These are phyloP conservation scores for Mionectes macconnelli DNA, from an alignment of 2,113 vertebrate species.

Conservation along the genomic window DNA sequence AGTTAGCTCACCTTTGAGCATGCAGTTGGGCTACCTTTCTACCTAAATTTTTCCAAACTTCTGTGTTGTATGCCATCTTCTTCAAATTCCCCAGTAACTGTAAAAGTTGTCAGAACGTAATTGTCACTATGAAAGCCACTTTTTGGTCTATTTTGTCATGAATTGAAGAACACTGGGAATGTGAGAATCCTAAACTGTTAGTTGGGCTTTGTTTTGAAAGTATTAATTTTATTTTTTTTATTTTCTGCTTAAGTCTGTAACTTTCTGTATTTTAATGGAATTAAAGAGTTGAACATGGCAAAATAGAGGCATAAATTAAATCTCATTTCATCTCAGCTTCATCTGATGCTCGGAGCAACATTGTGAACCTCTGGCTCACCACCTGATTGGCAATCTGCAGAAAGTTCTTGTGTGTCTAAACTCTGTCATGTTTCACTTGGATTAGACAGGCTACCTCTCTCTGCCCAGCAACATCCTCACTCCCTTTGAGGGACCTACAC, in stretches of 20 bases:
- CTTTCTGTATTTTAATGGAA: neutral
- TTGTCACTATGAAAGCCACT: neutral
- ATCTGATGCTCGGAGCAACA: neutral
- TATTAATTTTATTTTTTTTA: neutral
- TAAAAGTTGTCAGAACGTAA: neutral
- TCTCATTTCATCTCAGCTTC: neutral
- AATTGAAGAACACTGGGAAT: neutral
- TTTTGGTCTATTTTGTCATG: neutral
- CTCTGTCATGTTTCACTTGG: neutral
- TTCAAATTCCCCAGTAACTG: neutral
- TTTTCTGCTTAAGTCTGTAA: neutral
- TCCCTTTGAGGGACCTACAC: neutral
- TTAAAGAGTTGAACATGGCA: neutral
- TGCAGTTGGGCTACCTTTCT: neutral
- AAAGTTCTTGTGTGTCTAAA: neutral
- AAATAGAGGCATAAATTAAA: neutral
- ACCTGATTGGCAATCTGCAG: neutral
- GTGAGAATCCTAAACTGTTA: neutral
- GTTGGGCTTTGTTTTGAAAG: neutral
- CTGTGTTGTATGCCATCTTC: neutral
- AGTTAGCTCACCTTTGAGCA: neutral
- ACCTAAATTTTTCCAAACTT: neutral
- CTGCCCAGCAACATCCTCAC: neutral
- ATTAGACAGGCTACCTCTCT: neutral
- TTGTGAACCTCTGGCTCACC: neutral